Base-by-base conservation (phyloP, 1,140 invertebrate genomes). In the Rhagoletis zephyria region DNA sequence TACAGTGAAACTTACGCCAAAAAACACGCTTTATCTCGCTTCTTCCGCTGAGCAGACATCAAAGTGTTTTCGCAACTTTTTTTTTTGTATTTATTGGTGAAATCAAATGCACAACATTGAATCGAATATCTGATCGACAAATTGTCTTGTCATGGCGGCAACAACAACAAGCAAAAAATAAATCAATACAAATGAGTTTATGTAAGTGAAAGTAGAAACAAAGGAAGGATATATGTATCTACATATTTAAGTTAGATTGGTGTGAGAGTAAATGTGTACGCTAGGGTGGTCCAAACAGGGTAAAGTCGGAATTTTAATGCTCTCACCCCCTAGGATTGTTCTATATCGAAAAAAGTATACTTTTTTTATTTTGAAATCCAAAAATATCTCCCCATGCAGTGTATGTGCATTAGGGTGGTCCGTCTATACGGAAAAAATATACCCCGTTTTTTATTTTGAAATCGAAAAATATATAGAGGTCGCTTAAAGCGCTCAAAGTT, bases 151-250 rank as follows among this genome's bases (percentile, higher is more conserved):
- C 67, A 74, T 48, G 45, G 67, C 40, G 48, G 67, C 42, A 74
- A 14, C 7, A 74, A 14, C 7, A 14, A 74, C 30, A 30, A 30
- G 30, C 30, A 30, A 30, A 30, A 30, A 74, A 56, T 10, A 56
- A 48, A 74, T 74, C 67, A 74, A 74, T 74, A 74, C 40, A 74
- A 74, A 74, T 74, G 67, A 74, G 67, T 48, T 74, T 74, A 74
- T 16, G 67, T 45, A 74, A 6, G 67, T 7, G 45, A 40, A 5
- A 74, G 16, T 4, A 48, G 5, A 74, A 74, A 45, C 40, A 74
- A 74, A 10, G 51, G 5, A 56, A 56, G 51, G 10, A 56, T 56
- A 56, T 56, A 30, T 19, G 3, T 70, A 48, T 10, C 3, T 4
- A 40, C 5, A 7, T 67, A 7, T 67, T 10, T 5, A 67, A 42